Evolutionary conservation across 2,888 invertebrate species (phyloP), one percentile per base, ranked within the genome.

Genomic region (Orthonevra nobilis): DNA sequence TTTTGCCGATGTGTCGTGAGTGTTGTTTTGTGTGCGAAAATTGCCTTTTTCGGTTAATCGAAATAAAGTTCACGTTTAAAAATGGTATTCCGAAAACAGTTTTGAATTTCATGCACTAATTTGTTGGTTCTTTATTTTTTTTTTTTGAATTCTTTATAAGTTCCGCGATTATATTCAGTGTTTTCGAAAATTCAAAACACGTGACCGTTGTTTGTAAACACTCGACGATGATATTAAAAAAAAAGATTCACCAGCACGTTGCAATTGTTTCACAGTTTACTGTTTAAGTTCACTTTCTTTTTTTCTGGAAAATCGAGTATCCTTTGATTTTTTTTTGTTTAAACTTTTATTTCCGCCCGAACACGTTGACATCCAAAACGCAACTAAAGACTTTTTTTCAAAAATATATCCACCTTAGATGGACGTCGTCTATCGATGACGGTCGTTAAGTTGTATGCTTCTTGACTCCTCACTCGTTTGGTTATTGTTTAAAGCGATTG

Each of bases 311-410:
- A 42, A 42, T 20, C 14, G 5, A 9, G 26, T 14, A 40, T 19
- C 5, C 15, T 26, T 46, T 58, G 20, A n/a, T 48, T 32, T 30
- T 2, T 26, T 26, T 19, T 12, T 36, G 3, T 23, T 34, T 26
- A 26, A 7, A n/a, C 26, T 30, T 50, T 26, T 32, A 36, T 14
- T 70, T 56, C 44, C 85, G 83, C 84, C 86, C 83, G 84, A 83
- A 84, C 87, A 84, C 86, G 85, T 84, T 86, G 88, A 87, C 87
- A 87, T 86, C 86, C 86, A 87, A 88, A 88, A 87, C 87, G 87
- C 86, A 87, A 88, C 88, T 88, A 86, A 87, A 86, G 86, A 83
- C 83, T 84, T 84, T 79, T 69, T 84, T 79, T 69, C 46, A 23
- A 81, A 81, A 82, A 75, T 84, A 86, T 86, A 87, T 88, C 87